Evolutionary conservation across 2,888 invertebrate species (phyloP).

Genomic region (Nephrotoma appendiculata): DNA sequence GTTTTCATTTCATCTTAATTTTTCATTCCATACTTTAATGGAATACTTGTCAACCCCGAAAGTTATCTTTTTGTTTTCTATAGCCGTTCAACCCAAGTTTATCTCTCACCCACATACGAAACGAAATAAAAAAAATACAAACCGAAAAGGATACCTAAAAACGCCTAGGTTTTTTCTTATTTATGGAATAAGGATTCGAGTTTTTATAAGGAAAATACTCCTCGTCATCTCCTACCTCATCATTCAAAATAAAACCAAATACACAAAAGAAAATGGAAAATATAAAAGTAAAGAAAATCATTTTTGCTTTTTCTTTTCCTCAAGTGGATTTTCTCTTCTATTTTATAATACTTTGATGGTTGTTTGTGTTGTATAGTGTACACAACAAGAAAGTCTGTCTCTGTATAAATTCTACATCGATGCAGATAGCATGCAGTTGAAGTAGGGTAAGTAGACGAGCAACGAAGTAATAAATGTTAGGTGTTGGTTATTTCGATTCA

Average conservation of each 20-base stretch:
- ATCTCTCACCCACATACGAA: neutral
- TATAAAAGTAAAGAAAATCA: neutral
- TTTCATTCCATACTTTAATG: neutral
- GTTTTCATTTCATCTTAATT: neutral
- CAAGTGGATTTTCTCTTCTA: neutral
- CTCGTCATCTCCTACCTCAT: neutral
- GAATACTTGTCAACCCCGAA: neutral
- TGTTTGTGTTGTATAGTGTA: neutral
- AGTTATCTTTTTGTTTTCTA: neutral
- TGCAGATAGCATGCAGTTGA: neutral
- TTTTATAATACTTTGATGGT: neutral
- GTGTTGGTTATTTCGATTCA: neutral
- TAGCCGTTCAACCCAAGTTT: neutral
- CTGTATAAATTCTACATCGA: neutral
- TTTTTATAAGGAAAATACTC: neutral
- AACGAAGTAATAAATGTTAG: neutral
- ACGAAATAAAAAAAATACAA: neutral
- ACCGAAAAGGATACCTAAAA: neutral
- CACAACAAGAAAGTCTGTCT: neutral
- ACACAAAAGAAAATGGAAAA: neutral
- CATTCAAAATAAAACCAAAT: neutral
- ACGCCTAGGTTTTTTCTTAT: neutral
- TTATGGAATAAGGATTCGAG: neutral
- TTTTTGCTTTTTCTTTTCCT: neutral
- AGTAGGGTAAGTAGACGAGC: neutral